Evolutionary conservation across 2,113 vertebrate genomes (phyloP), one percentile per base, ranked within the genome.

Genomic region (Serinus canaria): DNA sequence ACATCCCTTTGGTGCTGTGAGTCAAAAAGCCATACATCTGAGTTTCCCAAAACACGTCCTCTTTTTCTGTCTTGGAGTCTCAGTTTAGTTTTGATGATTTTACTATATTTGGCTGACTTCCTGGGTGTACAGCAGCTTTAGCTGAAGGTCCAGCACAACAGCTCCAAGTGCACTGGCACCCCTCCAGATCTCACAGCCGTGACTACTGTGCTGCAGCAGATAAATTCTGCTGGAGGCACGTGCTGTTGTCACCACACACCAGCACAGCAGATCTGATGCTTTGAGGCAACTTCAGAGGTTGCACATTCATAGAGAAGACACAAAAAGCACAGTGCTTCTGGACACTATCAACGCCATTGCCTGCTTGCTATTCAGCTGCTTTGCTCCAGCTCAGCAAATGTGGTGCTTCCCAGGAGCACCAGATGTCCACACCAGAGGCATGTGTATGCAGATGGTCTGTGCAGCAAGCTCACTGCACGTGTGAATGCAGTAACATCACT

Each of bases 131-230:
- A 83, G 44, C 72, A 90, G 83, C 68, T 89, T 92, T 68, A 79
- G 52, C 6, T 84, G 84, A 83, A 92, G 83, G 92, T 89, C 86
- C 79, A 59, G 52, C 52, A 39, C 68, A 94, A 86, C 28, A 90
- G 53, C 50, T 88, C 79, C 94, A 90, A 95, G 67, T 73, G 63
- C 35, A 8, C 68, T 95, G 96, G 94, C 92, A 58, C 12, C 8
- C 27, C 47, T 95, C 89, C 89, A 93, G 86, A 47, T 35, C 88
- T 94, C 16, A 5, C 90, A 94, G 88, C 78, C 58, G 0, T 83
- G 58, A 85, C 96, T 97, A 92, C 95, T n/a, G 89, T 86, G 60
- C 91, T 94, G 64, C 83, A 89, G 94, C 60, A 92, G 89, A 90
- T 78, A 80, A 94, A 93, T 90, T 59, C 76, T 89, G 79, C 80